A percentile compares a stretch with the other conserved stretches of the same genome.
phyloP scores from a whole-genome alignment of 2,113 vertebrate genomes.

The Ageneiosus marmoratus region DNA sequence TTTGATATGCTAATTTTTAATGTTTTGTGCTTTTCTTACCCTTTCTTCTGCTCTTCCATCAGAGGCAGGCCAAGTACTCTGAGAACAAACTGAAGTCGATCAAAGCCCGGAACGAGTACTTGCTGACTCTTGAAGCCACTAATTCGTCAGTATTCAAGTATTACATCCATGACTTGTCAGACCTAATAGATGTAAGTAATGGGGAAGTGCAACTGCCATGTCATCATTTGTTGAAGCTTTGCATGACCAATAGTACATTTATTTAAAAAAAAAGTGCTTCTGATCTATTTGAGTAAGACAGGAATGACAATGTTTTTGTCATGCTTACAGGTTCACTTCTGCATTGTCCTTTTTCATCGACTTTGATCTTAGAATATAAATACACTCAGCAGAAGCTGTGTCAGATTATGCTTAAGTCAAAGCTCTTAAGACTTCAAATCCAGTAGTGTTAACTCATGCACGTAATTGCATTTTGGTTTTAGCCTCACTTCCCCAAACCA shows the following conservation, averaged over 20 bases:
- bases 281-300: background rate
- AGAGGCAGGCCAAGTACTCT: conserved; percentile 98
- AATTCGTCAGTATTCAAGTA: conserved; percentile 98
- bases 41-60: conserved; percentile 56
- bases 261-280: conserved; percentile 5
- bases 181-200: conserved; percentile 95
- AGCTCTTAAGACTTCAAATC: conserved; percentile 34
- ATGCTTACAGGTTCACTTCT: background rate
- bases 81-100: conserved; percentile 99
- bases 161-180: conserved; percentile 96
- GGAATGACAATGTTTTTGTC: background rate
- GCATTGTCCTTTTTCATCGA: conserved; percentile 5
- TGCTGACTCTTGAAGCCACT: conserved; percentile 95
- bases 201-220: background rate
- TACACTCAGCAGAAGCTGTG: conserved; percentile 15
- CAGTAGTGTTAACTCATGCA: background rate
- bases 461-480: conserved; percentile 31
- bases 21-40: background rate
- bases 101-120: conserved; percentile 96
- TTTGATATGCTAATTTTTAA: no score
- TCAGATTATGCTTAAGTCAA: conserved; percentile 27
- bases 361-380: conserved; percentile 13
- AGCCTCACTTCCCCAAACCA: conserved; percentile 31
- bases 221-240: conserved; percentile 11
- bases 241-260: conserved; percentile 33